Evolutionary conservation across 2,797 vertebrate genomes (phyloP).

Genomic region (Euthynnus affinis): DNA sequence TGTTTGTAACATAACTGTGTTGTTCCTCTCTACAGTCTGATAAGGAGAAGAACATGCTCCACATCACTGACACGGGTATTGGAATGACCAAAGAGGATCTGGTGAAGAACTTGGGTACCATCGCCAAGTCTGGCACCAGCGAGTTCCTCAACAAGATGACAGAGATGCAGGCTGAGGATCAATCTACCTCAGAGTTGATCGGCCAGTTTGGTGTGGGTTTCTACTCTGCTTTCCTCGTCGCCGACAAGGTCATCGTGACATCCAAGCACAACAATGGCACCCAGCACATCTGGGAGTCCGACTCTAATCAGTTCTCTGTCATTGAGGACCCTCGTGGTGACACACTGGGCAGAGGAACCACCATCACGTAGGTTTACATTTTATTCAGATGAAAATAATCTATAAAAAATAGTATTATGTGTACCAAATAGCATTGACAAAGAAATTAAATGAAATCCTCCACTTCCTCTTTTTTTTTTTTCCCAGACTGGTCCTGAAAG

Average conservation of each 20-base stretch:
- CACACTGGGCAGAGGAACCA: constrained; percentile 95
- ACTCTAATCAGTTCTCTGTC: constrained; percentile 96
- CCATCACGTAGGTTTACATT: constrained; percentile 91
- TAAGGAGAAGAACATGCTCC: constrained; percentile 99
- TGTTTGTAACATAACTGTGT: constrained; percentile 7
- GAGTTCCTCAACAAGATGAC: constrained; percentile 98
- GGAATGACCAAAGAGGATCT: constrained; percentile 99
- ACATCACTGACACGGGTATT: constrained; percentile 97
- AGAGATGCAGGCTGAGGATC: constrained; percentile 92
- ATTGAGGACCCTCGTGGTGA: constrained; percentile 94
- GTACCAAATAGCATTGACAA: not conserved
- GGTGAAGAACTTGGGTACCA: constrained; percentile 97
- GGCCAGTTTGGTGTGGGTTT: constrained; percentile 99
- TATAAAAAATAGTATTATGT: not conserved
- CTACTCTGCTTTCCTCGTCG: constrained; percentile 98
- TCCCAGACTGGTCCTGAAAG: constrained; percentile 95
- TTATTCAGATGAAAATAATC: not conserved
- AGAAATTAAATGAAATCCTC: constrained; percentile 18
- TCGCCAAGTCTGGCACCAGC: constrained; percentile 98
- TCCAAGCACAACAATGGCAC: constrained; percentile 98
- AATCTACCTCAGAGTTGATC: constrained; percentile 97
- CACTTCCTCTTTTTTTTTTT: not conserved
- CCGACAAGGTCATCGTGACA: constrained; percentile 97
- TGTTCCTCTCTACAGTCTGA: constrained; percentile 87
- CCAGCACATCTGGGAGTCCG: constrained; percentile 99